These are phyloP conservation scores for Gracilinanus agilis DNA, from an alignment of 2,113 vertebrate species.

Conservation along the genomic window DNA sequence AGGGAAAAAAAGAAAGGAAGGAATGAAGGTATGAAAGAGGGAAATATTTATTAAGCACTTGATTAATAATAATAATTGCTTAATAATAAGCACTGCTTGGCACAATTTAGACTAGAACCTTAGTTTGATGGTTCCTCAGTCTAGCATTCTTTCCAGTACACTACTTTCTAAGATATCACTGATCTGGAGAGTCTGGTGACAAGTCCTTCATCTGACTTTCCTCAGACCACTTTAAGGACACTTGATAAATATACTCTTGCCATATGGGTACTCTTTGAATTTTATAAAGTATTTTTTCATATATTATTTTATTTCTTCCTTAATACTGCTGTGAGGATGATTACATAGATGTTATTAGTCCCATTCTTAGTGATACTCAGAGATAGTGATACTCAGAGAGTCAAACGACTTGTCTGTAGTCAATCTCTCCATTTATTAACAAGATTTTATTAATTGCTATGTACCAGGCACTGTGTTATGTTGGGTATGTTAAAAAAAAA, in stretches of 20 bases:
- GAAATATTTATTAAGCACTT: not conserved
- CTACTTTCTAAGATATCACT: not conserved
- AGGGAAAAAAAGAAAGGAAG: not conserved
- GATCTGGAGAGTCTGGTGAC: not conserved
- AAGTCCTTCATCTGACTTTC: not conserved
- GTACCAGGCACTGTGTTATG: not conserved
- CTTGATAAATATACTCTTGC: not conserved
- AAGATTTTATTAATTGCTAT: not conserved
- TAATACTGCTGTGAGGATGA: not conserved
- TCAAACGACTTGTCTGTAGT: not conserved
- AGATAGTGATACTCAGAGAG: not conserved
- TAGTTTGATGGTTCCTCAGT: not conserved
- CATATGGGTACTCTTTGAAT: not conserved
- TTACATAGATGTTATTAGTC: not conserved
- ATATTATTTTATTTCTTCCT: not conserved
- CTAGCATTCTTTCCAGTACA: not conserved
- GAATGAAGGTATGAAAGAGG: not conserved
- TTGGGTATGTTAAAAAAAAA: not conserved
- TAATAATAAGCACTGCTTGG: too few relatives aligned
- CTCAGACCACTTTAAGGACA: not conserved
- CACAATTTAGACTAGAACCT: not conserved
- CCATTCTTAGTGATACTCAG: too few relatives aligned
- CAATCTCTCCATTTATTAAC: not conserved
- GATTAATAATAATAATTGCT: too few relatives aligned
- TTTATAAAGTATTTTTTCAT: not conserved